Evolutionary conservation across 2,888 invertebrate species (phyloP), one percentile per base, ranked within the genome.

Genomic region (Blastobasis lacticolella): DNA sequence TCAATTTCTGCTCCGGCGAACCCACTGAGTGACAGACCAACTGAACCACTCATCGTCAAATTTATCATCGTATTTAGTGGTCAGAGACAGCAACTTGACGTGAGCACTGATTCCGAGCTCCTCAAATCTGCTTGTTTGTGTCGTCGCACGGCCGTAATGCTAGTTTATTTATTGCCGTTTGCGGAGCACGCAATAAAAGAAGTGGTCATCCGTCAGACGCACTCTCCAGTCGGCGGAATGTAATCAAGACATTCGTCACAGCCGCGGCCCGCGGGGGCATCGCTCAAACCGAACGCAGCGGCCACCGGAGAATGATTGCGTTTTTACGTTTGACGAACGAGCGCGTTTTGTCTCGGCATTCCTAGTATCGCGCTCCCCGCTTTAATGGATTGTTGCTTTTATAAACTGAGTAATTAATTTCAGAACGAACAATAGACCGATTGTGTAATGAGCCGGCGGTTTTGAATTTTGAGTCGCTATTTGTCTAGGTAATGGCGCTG

Each of bases 201-300:
- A 74, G 74, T 74, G 78, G 76, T 73, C 78, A 80, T 81, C 71
- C 64, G 73, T 80, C 78, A 78, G 70, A 59, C 69, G 69, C 62
- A 73, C 70, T 70, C 69, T 69, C 63, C 64, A 73, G 78, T 75
- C 75, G 64, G 67, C 68, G 71, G 75, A 79, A 80, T 78, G 78
- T 78, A 80, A 81, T 80, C 79, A 82, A 79, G 78, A 72, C 73
- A 81, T 81, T 75, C 71, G 75, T 80, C 79, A 78, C 68, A 61
- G 59, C 38, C 48, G 23, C 46, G 37, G 65, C 64, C 63, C 65
- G 54, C 63, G 57, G 55, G 55, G 51, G 63, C 66, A 75, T 74
- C 72, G 62, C 66, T 75, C 75, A 70, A 10, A 63, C 41, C 40
- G 38, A 40, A 38, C 8, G 9, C 38, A 10, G 8, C n/a, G 23